Evolutionary conservation across 2,888 invertebrate genomes (phyloP).

Genomic region (Epiblema foenella): DNA sequence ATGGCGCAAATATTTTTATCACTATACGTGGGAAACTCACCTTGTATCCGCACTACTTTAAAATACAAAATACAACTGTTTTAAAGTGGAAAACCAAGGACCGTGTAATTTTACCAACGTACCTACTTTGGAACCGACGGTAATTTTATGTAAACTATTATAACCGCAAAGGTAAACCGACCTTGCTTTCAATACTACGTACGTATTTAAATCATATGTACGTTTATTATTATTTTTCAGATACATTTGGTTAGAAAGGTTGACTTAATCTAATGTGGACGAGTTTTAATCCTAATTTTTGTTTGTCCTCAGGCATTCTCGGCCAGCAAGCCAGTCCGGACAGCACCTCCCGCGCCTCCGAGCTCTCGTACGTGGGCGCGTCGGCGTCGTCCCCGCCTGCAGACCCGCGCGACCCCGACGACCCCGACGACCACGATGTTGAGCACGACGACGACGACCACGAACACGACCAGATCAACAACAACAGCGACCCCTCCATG

Average conservation of each 20-base stretch:
- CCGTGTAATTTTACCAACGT: background rate
- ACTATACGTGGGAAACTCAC: slow-evolving; percentile 18
- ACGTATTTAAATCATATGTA: no score
- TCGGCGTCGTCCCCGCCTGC: slow-evolving; percentile 72
- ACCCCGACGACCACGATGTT: slow-evolving; percentile 72
- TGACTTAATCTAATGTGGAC: no score
- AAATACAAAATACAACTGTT: background rate
- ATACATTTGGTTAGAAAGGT: no score
- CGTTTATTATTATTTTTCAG: no score
- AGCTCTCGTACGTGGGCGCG: slow-evolving; percentile 85
- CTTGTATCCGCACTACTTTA: slow-evolving; percentile 7
- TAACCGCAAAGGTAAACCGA: no score
- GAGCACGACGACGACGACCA: slow-evolving; percentile 84
- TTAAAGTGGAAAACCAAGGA: background rate
- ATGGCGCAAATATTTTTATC: slow-evolving; percentile 8
- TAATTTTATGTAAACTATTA: background rate
- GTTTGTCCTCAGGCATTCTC: slow-evolving; percentile 70
- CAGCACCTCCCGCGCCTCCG: slow-evolving; percentile 94
- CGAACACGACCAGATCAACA: slow-evolving; percentile 74
- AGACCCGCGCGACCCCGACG: slow-evolving; percentile 67
- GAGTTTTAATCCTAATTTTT: slow-evolving; percentile 42
- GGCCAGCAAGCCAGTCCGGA: slow-evolving; percentile 93
- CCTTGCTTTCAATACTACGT: no score
- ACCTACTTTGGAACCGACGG: background rate
- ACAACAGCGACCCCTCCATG: slow-evolving; percentile 74